Evolutionary conservation across 2,888 invertebrate genomes (phyloP), one percentile per base, ranked within the genome.

Genomic region (Coenonympha glycerion): DNA sequence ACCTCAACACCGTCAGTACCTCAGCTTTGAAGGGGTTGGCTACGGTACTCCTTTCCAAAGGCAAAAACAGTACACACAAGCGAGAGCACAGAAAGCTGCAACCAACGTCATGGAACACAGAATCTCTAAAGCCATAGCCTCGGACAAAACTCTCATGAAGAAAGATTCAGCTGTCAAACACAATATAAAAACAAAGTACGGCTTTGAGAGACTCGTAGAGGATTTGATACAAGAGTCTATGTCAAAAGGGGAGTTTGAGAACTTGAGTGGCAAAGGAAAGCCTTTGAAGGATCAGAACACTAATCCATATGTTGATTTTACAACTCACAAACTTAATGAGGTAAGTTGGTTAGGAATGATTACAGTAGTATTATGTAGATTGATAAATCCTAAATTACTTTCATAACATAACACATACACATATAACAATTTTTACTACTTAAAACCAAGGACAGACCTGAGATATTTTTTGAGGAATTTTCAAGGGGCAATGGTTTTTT

Each of bases 191-290:
- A 94, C 94, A 0, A 93, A 93, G 84, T 91, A 91, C 68, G 95
- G 95, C 0, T 92, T 95, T 63, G 96, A 97, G 57, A 90, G 96
- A 47, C 81, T 97, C 0, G 96, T 96, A 0, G 97, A 97, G 74
- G 97, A 97, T 87, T 86, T 96, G 53, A 97, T 97, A 58, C 95
- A 95, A 65, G 95, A 96, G 69, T 92, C 96, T 0, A 96, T 97
- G 91, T 92, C 92, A 0, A 92, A 92, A 73, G 97, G 97, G 0
- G 95, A 97, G 66, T 97, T 97, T 76, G 92, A 92, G 60, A 95
- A 97, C 76, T 80, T 97, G 3, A 88, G 90, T 21, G 95, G 96
- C 0, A 88, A 88, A 58, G 97, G 97, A 8, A 95, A 96, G 72
- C 96, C 96, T 0, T 79, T 97, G 49, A 85, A 89, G 37, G 79